Evolutionary conservation across 2,797 vertebrate species (phyloP).

Genomic region (Poecilia picta): DNA sequence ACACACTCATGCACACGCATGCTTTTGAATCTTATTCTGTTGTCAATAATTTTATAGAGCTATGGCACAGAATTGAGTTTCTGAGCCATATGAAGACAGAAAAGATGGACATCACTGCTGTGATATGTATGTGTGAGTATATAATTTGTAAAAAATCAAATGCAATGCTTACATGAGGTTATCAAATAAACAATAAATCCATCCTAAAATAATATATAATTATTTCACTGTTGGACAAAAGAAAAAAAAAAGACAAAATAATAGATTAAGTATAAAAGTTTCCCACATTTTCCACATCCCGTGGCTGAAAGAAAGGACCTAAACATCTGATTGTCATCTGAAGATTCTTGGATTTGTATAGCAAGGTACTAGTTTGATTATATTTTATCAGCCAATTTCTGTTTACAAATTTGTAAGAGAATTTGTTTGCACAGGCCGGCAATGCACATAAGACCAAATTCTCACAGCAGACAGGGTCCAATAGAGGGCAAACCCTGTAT

Average conservation of each 20-base stretch:
- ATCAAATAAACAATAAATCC: background rate
- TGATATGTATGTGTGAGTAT: background rate
- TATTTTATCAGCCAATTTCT: background rate
- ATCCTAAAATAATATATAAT: background rate
- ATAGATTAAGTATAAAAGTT: background rate
- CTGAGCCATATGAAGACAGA: slow-evolving; percentile 18
- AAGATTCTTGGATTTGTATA: slow-evolving; percentile 1
- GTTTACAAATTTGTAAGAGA: slow-evolving; percentile 4
- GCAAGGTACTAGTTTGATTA: background rate
- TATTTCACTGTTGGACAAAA: background rate
- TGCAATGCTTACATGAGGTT: background rate
- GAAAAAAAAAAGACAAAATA: background rate
- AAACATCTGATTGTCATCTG: background rate
- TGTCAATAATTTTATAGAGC: slow-evolving; percentile 42
- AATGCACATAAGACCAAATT: slow-evolving; percentile 36
- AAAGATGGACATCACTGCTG: background rate
- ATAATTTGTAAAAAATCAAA: background rate
- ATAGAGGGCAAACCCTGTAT: slow-evolving; percentile 62
- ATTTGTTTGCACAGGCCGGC: slow-evolving; percentile 36
- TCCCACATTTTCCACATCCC: background rate
- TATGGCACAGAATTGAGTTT: slow-evolving; percentile 23
- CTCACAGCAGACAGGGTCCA: slow-evolving; percentile 49
- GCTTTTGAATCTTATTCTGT: slow-evolving; percentile 16
- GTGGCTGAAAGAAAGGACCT: background rate
- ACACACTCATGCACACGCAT: slow-evolving; percentile 5